phyloP scores from a whole-genome alignment of 2,888 invertebrate genomes.

The Papilio gigon region DNA sequence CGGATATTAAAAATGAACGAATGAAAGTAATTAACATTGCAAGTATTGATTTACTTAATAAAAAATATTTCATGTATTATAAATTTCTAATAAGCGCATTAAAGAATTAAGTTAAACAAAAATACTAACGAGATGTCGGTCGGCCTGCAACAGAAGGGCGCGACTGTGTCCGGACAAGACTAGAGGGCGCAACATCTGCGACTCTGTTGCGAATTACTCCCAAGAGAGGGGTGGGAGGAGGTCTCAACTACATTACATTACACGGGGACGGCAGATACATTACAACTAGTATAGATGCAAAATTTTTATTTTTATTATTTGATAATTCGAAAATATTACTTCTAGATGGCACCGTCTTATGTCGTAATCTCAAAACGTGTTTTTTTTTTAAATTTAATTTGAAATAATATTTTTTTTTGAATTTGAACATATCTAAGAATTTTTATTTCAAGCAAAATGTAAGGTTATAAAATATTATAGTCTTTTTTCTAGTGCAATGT shows the following conservation, averaged over 20 bases:
- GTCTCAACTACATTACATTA: constrained; percentile 34
- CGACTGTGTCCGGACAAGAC: constrained; percentile 60
- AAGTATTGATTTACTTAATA: background rate
- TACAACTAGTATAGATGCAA: background rate
- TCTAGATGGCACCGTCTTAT: too few species aligned
- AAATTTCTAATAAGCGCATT: background rate
- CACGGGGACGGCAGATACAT: background rate
- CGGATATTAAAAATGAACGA: background rate
- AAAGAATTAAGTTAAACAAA: background rate
- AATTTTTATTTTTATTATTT: background rate
- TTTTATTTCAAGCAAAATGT: too few species aligned
- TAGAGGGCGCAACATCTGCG: constrained; percentile 62
- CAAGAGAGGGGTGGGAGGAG: constrained; percentile 47
- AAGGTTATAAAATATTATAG: too few species aligned
- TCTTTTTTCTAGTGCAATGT: background rate
- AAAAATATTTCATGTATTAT: background rate
- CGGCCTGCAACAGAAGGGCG: constrained; percentile 43
- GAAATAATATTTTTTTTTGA: too few species aligned
- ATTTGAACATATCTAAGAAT: too few species aligned
- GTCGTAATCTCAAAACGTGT: too few species aligned
- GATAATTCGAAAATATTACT: background rate
- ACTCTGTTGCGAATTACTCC: constrained; percentile 54
- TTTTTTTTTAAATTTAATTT: too few species aligned
- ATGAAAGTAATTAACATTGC: background rate
- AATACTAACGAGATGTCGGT: background rate